phyloP scores from a whole-genome alignment of 2,888 invertebrate species.

The Tetheella fluctuosa region DNA sequence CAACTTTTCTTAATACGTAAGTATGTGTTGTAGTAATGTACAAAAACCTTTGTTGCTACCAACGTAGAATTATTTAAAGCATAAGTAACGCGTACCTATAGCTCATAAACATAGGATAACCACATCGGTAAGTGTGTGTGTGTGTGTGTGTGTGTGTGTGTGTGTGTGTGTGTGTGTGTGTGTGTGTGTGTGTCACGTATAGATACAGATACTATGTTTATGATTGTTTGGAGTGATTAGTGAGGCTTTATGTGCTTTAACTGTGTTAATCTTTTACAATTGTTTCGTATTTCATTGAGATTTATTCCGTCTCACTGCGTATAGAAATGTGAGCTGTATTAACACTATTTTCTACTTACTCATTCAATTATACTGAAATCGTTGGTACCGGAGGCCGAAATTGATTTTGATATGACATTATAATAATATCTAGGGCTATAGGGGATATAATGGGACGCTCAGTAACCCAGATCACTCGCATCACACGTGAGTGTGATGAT shows the following conservation, averaged over 20 bases:
- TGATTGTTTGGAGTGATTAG: slow-evolving; percentile 24
- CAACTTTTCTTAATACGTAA: slow-evolving; percentile 20
- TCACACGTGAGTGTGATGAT: too few species aligned
- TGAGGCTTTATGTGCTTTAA: slow-evolving; percentile 36
- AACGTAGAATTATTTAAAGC: slow-evolving; percentile 14
- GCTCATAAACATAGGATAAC: slow-evolving; percentile 20
- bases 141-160: too few species aligned
- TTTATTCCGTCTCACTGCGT: slow-evolving; percentile 20
- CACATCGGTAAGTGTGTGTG: slow-evolving; percentile 18
- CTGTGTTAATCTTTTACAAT: slow-evolving; percentile 31
- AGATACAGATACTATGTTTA: neutral
- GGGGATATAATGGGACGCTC: too few species aligned
- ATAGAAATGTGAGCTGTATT: neutral
- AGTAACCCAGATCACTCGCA: too few species aligned
- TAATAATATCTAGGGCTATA: too few species aligned
- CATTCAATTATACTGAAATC: too few species aligned
- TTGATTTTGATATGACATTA: too few species aligned
- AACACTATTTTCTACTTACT: too few species aligned
- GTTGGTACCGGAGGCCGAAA: too few species aligned
- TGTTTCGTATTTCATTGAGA: slow-evolving; percentile 19
- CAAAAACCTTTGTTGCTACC: slow-evolving; percentile 27
- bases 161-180: too few species aligned
- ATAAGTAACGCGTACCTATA: neutral
- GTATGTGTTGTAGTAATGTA: slow-evolving; percentile 24
- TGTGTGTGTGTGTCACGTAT: slow-evolving; percentile 23